phyloP scores from a whole-genome alignment of 1,140 invertebrate species.

The Carposina sasakii region DNA sequence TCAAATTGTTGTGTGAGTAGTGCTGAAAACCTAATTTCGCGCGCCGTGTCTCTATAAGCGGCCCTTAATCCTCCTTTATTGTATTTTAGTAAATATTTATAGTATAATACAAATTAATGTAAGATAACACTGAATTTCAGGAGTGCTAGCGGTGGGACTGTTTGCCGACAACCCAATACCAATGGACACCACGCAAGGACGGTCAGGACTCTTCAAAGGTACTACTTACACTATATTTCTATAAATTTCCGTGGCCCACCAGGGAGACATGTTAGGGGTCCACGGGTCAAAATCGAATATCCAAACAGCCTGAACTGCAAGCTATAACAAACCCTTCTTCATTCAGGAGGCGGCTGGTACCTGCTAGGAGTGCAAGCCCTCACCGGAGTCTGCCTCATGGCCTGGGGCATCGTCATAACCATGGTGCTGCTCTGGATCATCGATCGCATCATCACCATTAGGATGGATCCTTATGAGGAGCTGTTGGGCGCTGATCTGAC shows the following conservation, averaged over 20 bases:
- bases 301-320: neutral
- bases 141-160: constrained; percentile 89
- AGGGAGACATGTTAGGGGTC: neutral
- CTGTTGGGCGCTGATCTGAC: constrained; percentile 90
- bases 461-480: constrained; percentile 89
- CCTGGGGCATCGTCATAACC: constrained; percentile 83
- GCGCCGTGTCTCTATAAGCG: no score
- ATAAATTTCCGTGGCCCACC: no score
- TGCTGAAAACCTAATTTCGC: no score
- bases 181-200: constrained; percentile 83
- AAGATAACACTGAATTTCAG: constrained; percentile 66
- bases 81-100: neutral
- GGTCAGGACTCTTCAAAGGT: constrained; percentile 87
- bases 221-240: constrained; percentile 1
- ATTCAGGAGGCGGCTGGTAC: constrained; percentile 87
- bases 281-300: neutral
- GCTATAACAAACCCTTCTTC: neutral
- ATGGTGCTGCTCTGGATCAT: constrained; percentile 83
- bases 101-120: neutral
- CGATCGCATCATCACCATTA: constrained; percentile 84
- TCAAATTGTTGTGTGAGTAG: no score
- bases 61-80: no score
- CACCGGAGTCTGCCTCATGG: constrained; percentile 77
- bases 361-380: constrained; percentile 87
- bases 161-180: constrained; percentile 91